Percentiles rank a stretch among this genome's conserved stretches.
phyloP scores from a whole-genome alignment of 1,140 invertebrate species.

The Gonatopus flavifemur region DNA sequence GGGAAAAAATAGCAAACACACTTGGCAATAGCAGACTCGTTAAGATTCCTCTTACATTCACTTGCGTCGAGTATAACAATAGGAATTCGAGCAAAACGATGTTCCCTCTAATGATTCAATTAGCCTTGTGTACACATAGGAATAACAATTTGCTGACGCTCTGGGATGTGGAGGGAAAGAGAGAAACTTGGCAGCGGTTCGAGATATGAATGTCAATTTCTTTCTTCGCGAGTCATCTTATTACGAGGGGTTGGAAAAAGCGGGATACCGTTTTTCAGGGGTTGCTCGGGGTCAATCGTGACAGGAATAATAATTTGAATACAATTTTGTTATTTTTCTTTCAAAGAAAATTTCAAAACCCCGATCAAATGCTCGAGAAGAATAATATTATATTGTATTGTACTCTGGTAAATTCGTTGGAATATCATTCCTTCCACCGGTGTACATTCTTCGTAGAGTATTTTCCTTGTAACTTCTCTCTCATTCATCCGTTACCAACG shows the following conservation, averaged over 20 bases:
- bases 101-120: slow-evolving; percentile 13
- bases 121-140: slow-evolving; percentile 22
- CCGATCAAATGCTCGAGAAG: no score
- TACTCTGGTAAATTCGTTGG: no score
- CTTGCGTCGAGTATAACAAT: no score
- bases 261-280: slow-evolving; percentile 13
- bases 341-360: no score
- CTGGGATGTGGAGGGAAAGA: not conserved
- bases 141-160: slow-evolving; percentile 34
- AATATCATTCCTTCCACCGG: no score
- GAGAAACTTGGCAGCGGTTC: slow-evolving; percentile 19
- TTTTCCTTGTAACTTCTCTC: no score
- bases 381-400: no score
- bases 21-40: not conserved
- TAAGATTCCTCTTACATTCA: not conserved
- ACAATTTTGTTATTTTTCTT: no score
- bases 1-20: no score
- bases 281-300: slow-evolving; percentile 35
- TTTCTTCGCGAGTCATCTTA: slow-evolving; percentile 32
- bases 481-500: no score
- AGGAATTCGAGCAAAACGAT: slow-evolving; percentile 1
- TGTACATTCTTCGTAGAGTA: no score
- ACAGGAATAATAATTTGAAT: no score
- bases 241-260: slow-evolving; percentile 32
- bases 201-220: slow-evolving; percentile 51